Conservation (phyloP, 1,140 invertebrate genomes). For the Thaumetopoea pityocampa region DNA sequence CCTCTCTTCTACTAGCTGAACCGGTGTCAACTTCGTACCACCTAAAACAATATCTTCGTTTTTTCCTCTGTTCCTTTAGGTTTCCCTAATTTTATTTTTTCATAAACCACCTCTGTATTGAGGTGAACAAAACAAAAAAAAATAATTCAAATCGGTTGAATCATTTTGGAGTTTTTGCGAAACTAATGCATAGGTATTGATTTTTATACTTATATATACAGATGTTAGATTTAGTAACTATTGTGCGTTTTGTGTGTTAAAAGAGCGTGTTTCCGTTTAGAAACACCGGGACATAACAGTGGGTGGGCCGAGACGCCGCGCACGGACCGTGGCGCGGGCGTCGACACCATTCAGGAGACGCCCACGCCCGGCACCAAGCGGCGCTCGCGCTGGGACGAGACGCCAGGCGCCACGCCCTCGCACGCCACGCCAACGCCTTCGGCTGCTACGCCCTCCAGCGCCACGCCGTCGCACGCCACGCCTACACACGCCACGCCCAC, state of each 20-base stretch:
- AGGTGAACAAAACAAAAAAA: no score
- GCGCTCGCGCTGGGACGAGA: slow-evolving; percentile 97
- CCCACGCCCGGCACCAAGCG: slow-evolving; percentile 96
- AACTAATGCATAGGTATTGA: no score
- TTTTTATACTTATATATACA: background rate
- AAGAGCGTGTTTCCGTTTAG: slow-evolving; percentile 69
- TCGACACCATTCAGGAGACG: slow-evolving; percentile 91
- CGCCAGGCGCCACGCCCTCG: slow-evolving; percentile 85
- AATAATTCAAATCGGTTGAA: no score
- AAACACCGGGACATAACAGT: slow-evolving; percentile 95
- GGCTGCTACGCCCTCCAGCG: slow-evolving; percentile 79
- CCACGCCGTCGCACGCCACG: slow-evolving; percentile 78
- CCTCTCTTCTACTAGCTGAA: no score
- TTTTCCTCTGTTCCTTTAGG: background rate
- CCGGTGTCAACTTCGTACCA: no score
- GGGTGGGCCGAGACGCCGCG: slow-evolving; percentile 99
- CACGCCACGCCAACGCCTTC: slow-evolving; percentile 85
- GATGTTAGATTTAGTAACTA: background rate
- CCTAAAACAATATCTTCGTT: no score
- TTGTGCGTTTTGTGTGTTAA: background rate
- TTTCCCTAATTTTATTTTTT: background rate
- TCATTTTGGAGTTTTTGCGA: no score
- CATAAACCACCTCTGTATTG: no score
- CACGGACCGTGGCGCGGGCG: slow-evolving; percentile 88
- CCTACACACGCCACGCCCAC: slow-evolving; percentile 65